These are phyloP conservation scores for Mastomys natalensis DNA, from an alignment of 2,113 vertebrate species.

Conservation along the genomic window DNA sequence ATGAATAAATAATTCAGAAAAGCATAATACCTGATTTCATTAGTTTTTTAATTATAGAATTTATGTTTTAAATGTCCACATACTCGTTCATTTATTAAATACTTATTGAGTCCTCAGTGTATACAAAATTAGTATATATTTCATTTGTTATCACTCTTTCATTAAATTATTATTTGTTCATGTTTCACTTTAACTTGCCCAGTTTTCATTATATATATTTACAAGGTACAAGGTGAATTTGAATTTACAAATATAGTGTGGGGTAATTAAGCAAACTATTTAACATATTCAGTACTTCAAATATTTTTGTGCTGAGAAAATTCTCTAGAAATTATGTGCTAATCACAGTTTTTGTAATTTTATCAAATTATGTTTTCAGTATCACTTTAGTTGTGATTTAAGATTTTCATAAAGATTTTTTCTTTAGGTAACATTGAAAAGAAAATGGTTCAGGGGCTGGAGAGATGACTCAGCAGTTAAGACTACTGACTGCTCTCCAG, in stretches of 20 bases:
- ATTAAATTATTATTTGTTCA: not conserved
- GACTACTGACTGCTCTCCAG: too few species aligned
- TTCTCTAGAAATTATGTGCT: slow-evolving; percentile 1
- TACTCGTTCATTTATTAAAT: slow-evolving; percentile 28
- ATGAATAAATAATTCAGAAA: slow-evolving; percentile 37
- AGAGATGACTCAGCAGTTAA: too few species aligned
- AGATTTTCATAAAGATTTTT: slow-evolving; percentile 51
- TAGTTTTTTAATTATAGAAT: not conserved
- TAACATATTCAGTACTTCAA: not conserved
- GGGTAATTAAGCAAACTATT: not conserved
- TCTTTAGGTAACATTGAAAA: slow-evolving; percentile 26
- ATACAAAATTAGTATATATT: not conserved
- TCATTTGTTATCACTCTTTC: not conserved
- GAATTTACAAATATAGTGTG: not conserved
- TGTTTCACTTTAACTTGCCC: not conserved
- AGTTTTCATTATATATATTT: not conserved
- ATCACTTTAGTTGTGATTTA: slow-evolving; percentile 29
- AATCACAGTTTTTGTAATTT: slow-evolving; percentile 30
- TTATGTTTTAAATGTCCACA: slow-evolving; percentile 46
- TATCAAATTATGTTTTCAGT: not conserved
- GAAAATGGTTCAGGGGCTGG: not conserved
- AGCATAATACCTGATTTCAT: slow-evolving; percentile 4
- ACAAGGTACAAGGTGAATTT: not conserved
- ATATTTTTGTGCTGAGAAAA: not conserved
- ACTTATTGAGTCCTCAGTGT: not conserved